Evolutionary conservation across 2,113 vertebrate species (phyloP), one percentile per base, ranked within the genome.

Genomic region (Nycticebus coucang): DNA sequence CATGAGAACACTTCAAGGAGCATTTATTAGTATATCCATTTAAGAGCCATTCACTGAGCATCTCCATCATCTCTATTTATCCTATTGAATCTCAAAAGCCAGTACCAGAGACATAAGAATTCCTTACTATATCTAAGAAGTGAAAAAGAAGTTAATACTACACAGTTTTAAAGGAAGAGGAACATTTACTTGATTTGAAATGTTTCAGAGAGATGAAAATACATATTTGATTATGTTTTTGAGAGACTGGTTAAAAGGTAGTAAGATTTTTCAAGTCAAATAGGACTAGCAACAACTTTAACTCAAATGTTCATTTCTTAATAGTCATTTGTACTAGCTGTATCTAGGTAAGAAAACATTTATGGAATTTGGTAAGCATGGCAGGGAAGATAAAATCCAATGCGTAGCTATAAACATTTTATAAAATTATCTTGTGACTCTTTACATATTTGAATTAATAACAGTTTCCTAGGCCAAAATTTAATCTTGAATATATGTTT

Each of bases 361-460:
- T 37, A 79, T 78, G 28, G 53, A 59, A 30, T 64, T 59, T 81
- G 71, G 53, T 33, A 69, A 69, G 2, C 62, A 26, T 33, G 24
- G 37, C 68, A 79, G 69, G 85, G 80, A 84, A 84, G 72, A 96
- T 45, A 92, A 66, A 84, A 84, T 14, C 12, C 80, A 83, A 1
- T 69, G 71, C n/a, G 71, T 62, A 78, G 72, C 22, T 28, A 22
- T 68, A 57, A 64, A 91, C 21, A 79, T 79, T 90, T 87, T 82
- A 12, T 74, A 92, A 92, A 91, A 88, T 74, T 84, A 79, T 55
- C 79, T 35, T 66, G 18, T 81, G 62, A 93, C 11, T 94, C 55
- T 85, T 86, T n/a, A 45, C 11, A 2, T 87, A 78, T 71, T 86
- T 37, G 85, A 81, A 75, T 87, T 96, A 93, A 85, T 60, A 95